Evolutionary conservation across 2,113 vertebrate species (phyloP), one percentile per base, ranked within the genome.

Genomic region (Xiphophorus couchianus): DNA sequence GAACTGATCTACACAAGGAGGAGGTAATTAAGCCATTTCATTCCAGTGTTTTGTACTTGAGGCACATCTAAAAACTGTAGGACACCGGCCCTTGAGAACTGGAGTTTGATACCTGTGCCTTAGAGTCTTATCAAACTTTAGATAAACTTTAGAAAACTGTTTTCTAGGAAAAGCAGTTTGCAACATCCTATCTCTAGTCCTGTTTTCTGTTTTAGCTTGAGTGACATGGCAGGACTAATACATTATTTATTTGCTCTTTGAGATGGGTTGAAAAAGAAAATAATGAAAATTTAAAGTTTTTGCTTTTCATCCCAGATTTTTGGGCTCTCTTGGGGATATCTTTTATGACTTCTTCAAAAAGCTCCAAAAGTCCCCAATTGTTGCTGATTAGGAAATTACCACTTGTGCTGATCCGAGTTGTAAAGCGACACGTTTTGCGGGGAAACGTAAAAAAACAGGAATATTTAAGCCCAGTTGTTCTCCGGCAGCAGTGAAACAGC

Each of bases 401-500:
- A 48, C 37, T 63, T 60, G 0, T 68, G 37, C 62, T 78, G 72
- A 78, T 76, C 37, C 35, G 27, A 12, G 28, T 62, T 73, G 42
- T 73, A 9, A 67, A 61, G 28, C 48, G 29, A 70, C 61, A 37
- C 1, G 15, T 27, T 15, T 39, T 12, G 78, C 42, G n/a, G 30
- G 61, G 60, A 66, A 42, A 68, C 2, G 27, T 42, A 31, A 48
- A 71, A 68, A 69, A 22, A 62, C 35, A 68, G 64, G 30, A 73
- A 48, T 66, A 44, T 73, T 80, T 69, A 42, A 69, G 69, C 13
- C 11, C 70, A 31, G 62, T 65, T 51, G 11, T 58, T 62, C 17
- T 84, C 78, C 81, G 71, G 73, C 72, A 71, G 80, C 72, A 72
- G 28, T 29, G 17, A 64, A 66, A 62, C 27, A 68, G 64, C 66